Conservation (phyloP, 2,797 vertebrate species). For the Trichosurus vulpecula region DNA sequence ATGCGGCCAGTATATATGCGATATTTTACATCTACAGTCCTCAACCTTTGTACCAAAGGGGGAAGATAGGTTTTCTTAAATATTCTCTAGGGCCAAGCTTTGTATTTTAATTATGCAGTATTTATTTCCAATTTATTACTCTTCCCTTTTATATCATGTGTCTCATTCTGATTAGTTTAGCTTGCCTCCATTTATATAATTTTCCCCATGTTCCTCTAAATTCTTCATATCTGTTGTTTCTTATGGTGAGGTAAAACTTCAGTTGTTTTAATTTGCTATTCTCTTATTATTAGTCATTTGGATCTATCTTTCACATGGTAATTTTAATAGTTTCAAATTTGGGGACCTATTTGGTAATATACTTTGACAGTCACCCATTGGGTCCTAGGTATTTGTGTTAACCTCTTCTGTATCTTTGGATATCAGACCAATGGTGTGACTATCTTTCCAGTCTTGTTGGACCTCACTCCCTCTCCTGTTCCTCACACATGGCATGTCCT, state of each 20-base stretch:
- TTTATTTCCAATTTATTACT: neutral
- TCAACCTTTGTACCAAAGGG: neutral
- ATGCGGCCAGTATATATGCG: neutral
- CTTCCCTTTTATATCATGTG: neutral
- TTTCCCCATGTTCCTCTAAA: neutral
- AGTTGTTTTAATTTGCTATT: neutral
- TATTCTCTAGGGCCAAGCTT: neutral
- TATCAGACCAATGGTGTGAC: too few species aligned
- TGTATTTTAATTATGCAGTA: neutral
- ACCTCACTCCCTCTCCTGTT: neutral
- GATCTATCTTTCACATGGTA: neutral
- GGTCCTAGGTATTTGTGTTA: neutral
- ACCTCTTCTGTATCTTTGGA: neutral
- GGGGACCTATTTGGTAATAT: neutral
- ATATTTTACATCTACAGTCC: neutral
- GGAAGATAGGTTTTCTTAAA: neutral
- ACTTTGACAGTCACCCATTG: neutral
- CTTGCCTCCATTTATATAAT: neutral
- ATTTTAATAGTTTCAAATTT: neutral
- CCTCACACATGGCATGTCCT: neutral
- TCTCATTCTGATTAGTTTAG: neutral
- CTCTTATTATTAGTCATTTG: neutral
- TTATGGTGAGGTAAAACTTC: neutral
- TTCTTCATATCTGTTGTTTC: neutral
- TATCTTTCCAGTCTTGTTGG: neutral